Evolutionary conservation across 2,113 vertebrate species (phyloP), one percentile per base, ranked within the genome.

Genomic region (Solenodon paradoxus): DNA sequence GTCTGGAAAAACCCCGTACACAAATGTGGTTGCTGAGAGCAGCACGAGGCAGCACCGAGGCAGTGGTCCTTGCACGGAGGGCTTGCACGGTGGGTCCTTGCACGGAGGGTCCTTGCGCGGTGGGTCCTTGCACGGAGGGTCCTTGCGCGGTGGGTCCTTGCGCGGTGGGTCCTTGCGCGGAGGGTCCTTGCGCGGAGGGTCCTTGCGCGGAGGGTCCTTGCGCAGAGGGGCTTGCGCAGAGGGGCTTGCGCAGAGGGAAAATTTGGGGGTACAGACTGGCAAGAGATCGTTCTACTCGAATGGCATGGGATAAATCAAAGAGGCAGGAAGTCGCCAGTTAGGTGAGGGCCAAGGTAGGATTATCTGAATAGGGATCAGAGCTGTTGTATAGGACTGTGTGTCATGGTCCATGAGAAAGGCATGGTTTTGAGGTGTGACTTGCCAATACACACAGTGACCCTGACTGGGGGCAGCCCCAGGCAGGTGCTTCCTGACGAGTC

Each of bases 351-450:
- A 66, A 47, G 17, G 19, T 9, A 15, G 32, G 28, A 22, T 82
- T 13, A 2, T 72, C 47, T 24, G 49, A 42, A 13, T 8, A 17
- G 80, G 40, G 1, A 30, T 71, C 17, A 30, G 9, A 45, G 22
- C 26, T 17, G 1, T 40, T 68, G 10, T 0, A 0, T 75, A 8
- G 77, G 40, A 26, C 26, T 24, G 35, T 15, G 0, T 53, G 13
- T 75, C 32, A 0, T 11, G 26, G 20, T 40, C n/a, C 10, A 0
- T 45, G 30, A 59, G 49, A 35, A 40, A 9, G 40, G 49, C 5
- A 0, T 4, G 20, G n/a, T 40, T 74, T 17, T 22, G 19, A 53
- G 16, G 2, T 53, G 42, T 68, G 63, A 49, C 35, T 32, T 53
- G 17, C 2, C 20, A 16, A 42, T 38, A 35, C 19, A 12, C 22